phyloP scores from a whole-genome alignment of 2,113 vertebrate genomes.

The Hemicordylus capensis region DNA sequence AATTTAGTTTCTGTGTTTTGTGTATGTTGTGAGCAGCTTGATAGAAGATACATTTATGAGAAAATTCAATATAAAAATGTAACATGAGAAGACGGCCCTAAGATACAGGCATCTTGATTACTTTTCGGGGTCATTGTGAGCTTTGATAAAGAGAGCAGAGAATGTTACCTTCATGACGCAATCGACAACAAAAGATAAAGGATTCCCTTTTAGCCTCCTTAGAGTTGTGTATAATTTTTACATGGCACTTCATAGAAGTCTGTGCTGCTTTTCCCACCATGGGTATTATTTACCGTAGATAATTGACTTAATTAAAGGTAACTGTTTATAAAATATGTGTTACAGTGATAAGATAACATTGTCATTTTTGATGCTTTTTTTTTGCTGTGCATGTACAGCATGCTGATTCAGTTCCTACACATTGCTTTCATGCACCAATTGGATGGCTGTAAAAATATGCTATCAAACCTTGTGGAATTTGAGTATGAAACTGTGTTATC shows the following conservation, averaged over 20 bases:
- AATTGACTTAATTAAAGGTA: conserved; percentile 19
- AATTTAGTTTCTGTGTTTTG: too few relatives aligned
- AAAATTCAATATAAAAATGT: not conserved
- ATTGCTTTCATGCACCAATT: conserved; percentile 21
- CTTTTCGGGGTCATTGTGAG: not conserved
- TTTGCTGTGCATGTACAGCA: conserved; percentile 31
- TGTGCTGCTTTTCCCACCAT: not conserved
- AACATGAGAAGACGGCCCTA: not conserved
- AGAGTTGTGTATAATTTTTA: not conserved
- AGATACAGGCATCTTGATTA: not conserved
- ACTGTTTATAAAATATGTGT: conserved; percentile 38
- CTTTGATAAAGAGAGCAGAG: not conserved
- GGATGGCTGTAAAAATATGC: conserved; percentile 27
- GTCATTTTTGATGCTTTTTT: conserved; percentile 35
- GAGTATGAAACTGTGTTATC: conserved; percentile 32
- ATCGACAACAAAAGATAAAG: conserved; percentile 1
- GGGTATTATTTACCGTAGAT: conserved; percentile 30
- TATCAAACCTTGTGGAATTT: conserved; percentile 14
- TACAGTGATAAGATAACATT: conserved; percentile 44
- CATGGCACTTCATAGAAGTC: conserved; percentile 17
- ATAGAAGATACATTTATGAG: not conserved
- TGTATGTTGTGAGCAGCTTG: not conserved
- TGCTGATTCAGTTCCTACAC: conserved; percentile 41
- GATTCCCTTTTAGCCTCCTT: not conserved
- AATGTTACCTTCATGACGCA: not conserved